These are phyloP conservation scores for Panthera leo DNA, from an alignment of 2,113 vertebrate genomes.

Conservation along the genomic window DNA sequence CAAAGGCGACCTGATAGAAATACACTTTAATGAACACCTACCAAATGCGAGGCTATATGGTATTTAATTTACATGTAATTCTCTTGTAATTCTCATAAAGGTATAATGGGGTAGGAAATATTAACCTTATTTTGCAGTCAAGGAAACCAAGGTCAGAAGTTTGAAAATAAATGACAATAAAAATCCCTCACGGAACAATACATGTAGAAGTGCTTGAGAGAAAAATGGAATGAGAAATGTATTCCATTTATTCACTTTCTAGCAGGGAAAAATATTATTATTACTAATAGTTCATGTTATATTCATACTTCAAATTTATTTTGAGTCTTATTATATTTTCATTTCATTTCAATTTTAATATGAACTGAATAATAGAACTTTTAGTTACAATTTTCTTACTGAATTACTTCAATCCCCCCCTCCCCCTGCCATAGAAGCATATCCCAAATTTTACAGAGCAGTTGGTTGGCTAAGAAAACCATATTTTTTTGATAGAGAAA, in stretches of 20 bases:
- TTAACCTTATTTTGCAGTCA: not conserved
- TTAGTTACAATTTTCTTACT: not conserved
- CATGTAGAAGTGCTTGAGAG: not conserved
- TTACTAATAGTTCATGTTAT: not conserved
- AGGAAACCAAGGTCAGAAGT: not conserved
- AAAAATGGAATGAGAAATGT: not conserved
- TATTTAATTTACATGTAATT: not conserved
- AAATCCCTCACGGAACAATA: not conserved
- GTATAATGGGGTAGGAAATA: not conserved
- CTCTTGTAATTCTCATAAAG: not conserved
- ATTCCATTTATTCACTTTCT: not conserved
- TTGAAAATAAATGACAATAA: conserved; percentile 34
- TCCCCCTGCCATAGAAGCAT: not conserved
- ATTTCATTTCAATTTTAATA: not conserved
- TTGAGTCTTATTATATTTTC: not conserved
- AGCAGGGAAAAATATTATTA: not conserved
- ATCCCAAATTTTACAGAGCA: not conserved
- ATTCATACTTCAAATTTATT: conserved; percentile 33
- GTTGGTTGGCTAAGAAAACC: not conserved
- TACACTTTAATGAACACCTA: conserved; percentile 17
- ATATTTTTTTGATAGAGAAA: not conserved
- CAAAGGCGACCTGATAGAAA: not conserved
- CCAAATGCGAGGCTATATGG: not conserved
- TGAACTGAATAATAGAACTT: conserved; percentile 2
- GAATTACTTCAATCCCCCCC: not conserved